These are phyloP conservation scores for Nesoenas mayeri DNA, from an alignment of 2,113 vertebrate species.

Conservation along the genomic window DNA sequence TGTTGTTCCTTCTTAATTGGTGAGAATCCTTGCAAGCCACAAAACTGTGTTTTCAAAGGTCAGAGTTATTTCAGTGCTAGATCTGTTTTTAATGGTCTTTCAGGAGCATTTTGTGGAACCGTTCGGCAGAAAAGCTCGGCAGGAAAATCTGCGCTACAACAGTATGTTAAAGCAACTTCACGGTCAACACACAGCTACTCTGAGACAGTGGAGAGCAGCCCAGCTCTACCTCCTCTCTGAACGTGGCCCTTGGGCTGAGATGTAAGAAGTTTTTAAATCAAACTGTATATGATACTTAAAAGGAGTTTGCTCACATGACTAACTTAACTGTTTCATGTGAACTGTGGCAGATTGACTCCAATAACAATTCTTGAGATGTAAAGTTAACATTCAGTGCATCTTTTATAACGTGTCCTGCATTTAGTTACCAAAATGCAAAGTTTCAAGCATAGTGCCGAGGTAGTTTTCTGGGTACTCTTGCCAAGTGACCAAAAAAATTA, in stretches of 20 bases:
- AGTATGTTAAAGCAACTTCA: constrained; percentile 91
- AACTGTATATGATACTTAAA: not conserved
- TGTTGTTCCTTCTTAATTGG: not conserved
- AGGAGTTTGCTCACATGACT: not conserved
- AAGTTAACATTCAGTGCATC: not conserved
- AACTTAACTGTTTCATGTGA: not conserved
- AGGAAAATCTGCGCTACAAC: constrained; percentile 95
- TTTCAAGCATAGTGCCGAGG: not conserved
- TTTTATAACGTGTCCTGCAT: not conserved
- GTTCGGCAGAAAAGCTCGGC: constrained; percentile 89
- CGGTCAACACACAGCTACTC: constrained; percentile 81
- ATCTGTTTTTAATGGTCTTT: not conserved
- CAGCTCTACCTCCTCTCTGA: constrained; percentile 88
- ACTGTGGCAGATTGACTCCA: not conserved
- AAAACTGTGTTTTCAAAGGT: not conserved
- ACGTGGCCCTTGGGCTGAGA: constrained; percentile 92
- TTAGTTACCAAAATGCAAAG: not conserved
- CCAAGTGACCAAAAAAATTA: not conserved
- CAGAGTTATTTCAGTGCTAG: not conserved
- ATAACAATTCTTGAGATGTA: not conserved
- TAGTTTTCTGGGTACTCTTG: not conserved
- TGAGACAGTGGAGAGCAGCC: constrained; percentile 90
- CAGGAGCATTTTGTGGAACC: constrained; percentile 95
- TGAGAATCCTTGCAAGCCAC: not conserved
- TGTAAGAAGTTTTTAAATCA: constrained; percentile 68